These are phyloP conservation scores for Sebastes trivittatus DNA, from an alignment of 2,797 vertebrate species.

Conservation along the genomic window DNA sequence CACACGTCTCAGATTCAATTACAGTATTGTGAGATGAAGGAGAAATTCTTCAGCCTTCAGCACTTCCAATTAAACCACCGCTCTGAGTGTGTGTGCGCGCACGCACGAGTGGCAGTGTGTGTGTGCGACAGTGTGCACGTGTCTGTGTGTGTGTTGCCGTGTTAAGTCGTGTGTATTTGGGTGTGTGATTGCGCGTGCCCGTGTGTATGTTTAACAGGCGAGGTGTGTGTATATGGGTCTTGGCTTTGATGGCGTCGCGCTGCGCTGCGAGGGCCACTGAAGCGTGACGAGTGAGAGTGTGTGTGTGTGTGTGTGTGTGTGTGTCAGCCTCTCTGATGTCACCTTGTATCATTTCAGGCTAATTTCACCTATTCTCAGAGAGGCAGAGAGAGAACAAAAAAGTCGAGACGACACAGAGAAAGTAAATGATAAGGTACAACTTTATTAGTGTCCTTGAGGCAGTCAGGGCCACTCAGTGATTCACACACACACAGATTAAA, in stretches of 20 bases:
- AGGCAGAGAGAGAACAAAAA: slow-evolving; percentile 54
- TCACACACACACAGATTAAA: slow-evolving; percentile 11
- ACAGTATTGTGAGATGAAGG: slow-evolving; percentile 82
- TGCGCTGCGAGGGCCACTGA: slow-evolving; percentile 70
- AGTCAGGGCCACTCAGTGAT: neutral
- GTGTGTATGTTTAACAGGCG: slow-evolving; percentile 73
- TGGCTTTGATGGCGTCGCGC: slow-evolving; percentile 72
- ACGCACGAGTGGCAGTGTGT: neutral
- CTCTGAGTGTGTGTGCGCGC: slow-evolving; percentile 47
- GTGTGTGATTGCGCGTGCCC: slow-evolving; percentile 38
- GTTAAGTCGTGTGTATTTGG: slow-evolving; percentile 31
- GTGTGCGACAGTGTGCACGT: neutral
- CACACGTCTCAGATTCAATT: slow-evolving; percentile 79
- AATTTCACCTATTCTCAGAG: slow-evolving; percentile 78
- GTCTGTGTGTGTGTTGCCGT: slow-evolving; percentile 18
- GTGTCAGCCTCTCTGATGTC: slow-evolving; percentile 72
- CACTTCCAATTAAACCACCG: slow-evolving; percentile 79
- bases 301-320: slow-evolving; percentile 42
- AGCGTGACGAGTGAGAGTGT: slow-evolving; percentile 59
- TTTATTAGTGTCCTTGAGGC: slow-evolving; percentile 72
- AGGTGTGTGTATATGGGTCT: slow-evolving; percentile 71
- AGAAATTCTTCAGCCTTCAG: slow-evolving; percentile 82
- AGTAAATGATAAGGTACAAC: slow-evolving; percentile 70
- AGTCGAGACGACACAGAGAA: slow-evolving; percentile 44
- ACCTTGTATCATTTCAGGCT: slow-evolving; percentile 83